Conservation (phyloP, 2,888 invertebrate genomes). For the Chorisops tibialis region DNA sequence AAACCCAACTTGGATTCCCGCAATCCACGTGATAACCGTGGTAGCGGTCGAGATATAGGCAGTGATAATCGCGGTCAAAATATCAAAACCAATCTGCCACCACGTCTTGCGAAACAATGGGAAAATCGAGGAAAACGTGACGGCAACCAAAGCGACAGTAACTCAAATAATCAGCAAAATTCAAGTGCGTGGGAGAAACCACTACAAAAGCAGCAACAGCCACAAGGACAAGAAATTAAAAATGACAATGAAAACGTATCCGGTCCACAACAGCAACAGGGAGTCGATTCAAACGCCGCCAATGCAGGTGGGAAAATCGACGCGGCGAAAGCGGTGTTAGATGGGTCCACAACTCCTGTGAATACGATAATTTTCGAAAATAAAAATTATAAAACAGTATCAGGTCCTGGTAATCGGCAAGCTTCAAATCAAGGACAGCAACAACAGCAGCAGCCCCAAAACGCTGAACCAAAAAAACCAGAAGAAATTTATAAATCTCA, state of each 20-base stretch:
- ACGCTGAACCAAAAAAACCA: constrained; percentile 30
- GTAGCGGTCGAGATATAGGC: constrained; percentile 2
- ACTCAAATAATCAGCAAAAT: constrained; percentile 13
- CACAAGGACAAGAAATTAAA: constrained; percentile 34
- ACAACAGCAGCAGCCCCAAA: constrained; percentile 20
- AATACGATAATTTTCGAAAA: constrained; percentile 90
- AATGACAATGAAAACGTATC: constrained; percentile 27
- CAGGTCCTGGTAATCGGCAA: constrained; percentile 54
- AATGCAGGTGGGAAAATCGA: neutral
- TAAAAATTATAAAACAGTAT: constrained; percentile 79
- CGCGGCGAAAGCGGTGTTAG: constrained; percentile 53
- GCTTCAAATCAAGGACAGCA: constrained; percentile 44
- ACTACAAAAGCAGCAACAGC: constrained; percentile 48
- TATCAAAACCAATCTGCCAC: constrained; percentile 66
- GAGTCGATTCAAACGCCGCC: neutral
- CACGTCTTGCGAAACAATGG: constrained; percentile 74
- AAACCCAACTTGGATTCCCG: constrained; percentile 35
- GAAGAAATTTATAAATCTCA: constrained; percentile 34
- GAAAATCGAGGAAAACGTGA: constrained; percentile 51
- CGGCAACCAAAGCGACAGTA: constrained; percentile 8
- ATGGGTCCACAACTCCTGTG: constrained; percentile 75
- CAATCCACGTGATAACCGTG: constrained; percentile 51
- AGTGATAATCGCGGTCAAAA: constrained; percentile 50
- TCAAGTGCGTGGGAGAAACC: constrained; percentile 83
- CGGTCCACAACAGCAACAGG: constrained; percentile 27